phyloP scores from a whole-genome alignment of 2,888 invertebrate genomes.

The Hybos culiciformis region DNA sequence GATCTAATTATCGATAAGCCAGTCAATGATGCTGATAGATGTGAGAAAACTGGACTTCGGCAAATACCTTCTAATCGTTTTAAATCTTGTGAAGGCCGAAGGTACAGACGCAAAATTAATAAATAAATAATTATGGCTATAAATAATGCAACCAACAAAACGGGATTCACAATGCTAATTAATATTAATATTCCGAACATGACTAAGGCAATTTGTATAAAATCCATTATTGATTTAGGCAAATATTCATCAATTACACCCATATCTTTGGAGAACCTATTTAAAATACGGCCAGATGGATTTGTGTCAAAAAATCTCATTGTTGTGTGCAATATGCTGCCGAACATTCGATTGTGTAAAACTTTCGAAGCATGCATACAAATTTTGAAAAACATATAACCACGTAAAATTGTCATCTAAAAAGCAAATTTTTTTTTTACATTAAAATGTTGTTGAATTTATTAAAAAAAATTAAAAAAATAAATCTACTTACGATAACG shows the following conservation, averaged over 20 bases:
- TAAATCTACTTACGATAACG: constrained; percentile 26
- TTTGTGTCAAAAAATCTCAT: constrained; percentile 80
- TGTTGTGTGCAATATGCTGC: constrained; percentile 56
- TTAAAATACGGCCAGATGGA: constrained; percentile 60
- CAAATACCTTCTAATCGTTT: constrained; percentile 59
- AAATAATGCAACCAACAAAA: constrained; percentile 50
- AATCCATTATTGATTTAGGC: constrained; percentile 41
- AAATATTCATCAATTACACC: constrained; percentile 46
- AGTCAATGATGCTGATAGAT: constrained; percentile 71
- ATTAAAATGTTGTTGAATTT: not conserved
- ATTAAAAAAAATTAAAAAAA: not conserved
- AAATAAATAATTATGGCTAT: constrained; percentile 50
- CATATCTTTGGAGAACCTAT: constrained; percentile 64
- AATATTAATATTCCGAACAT: constrained; percentile 64
- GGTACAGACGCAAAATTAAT: constrained; percentile 49
- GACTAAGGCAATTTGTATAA: constrained; percentile 39
- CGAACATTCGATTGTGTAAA: constrained; percentile 77
- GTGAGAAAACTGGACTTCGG: constrained; percentile 83
- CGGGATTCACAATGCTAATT: constrained; percentile 54
- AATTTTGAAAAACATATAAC: constrained; percentile 55
- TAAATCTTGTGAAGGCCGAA: constrained; percentile 59
- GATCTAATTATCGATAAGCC: constrained; percentile 82
- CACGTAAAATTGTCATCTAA: constrained; percentile 42
- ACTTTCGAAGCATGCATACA: constrained; percentile 62
- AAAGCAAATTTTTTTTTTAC: constrained; percentile 1